phyloP scores from a whole-genome alignment of 2,797 vertebrate genomes.

The Thalassophryne amazonica region DNA sequence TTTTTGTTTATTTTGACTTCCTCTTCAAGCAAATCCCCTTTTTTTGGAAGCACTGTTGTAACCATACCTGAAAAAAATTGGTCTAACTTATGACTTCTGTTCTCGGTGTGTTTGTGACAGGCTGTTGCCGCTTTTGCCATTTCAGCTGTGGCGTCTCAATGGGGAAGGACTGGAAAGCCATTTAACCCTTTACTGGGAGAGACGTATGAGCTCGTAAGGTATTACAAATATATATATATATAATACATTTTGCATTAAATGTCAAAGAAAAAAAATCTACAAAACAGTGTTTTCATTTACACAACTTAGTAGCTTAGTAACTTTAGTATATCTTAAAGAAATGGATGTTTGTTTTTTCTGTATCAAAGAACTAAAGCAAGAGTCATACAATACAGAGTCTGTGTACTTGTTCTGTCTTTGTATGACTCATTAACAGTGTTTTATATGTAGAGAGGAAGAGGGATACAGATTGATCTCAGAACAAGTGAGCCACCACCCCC shows the following conservation, averaged over 20 bases:
- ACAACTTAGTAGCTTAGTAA: too few species aligned
- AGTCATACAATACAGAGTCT: too few species aligned
- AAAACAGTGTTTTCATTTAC: too few species aligned
- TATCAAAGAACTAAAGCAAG: too few species aligned
- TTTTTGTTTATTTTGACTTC: neutral
- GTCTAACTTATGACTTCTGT: too few species aligned
- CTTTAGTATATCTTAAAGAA: too few species aligned
- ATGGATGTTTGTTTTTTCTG: too few species aligned
- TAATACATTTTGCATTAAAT: too few species aligned
- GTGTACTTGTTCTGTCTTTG: neutral
- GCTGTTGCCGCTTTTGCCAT: constrained; percentile 94
- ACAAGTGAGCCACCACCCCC: constrained; percentile 98
- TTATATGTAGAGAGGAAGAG: constrained; percentile 84
- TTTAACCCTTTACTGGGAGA: constrained; percentile 97
- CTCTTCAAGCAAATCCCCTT: neutral
- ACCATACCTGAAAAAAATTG: neutral
- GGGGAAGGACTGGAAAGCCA: constrained; percentile 98
- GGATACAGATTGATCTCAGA: constrained; percentile 94
- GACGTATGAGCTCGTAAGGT: constrained; percentile 94
- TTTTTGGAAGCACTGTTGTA: neutral
- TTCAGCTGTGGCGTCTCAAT: constrained; percentile 95
- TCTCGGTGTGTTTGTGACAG: constrained; percentile 61
- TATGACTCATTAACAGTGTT: constrained; percentile 41
- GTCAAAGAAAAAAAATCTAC: too few species aligned
- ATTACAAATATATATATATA: too few species aligned